Conservation (phyloP, 2,113 vertebrate genomes). For the Nycticebus coucang region DNA sequence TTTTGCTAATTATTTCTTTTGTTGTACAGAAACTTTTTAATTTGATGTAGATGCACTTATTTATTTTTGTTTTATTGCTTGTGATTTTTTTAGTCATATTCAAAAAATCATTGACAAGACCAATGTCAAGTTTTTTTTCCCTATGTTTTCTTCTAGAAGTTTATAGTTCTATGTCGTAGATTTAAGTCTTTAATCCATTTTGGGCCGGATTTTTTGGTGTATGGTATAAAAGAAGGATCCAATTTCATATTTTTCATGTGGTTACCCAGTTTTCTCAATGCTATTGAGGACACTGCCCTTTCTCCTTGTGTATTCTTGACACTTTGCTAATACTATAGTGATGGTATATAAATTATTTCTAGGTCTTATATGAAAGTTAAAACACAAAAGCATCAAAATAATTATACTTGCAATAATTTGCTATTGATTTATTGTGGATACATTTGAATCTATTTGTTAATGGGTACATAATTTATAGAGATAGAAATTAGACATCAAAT, state of each 20-base stretch:
- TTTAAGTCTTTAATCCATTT: not conserved
- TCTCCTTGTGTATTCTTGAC: not conserved
- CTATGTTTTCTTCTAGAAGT: not conserved
- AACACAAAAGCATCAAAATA: not conserved
- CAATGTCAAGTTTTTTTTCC: not conserved
- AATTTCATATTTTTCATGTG: not conserved
- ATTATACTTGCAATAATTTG: not conserved
- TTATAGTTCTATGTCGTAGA: not conserved
- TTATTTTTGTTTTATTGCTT: not conserved
- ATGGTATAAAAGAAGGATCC: not conserved
- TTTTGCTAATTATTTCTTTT: not conserved
- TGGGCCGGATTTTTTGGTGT: not conserved
- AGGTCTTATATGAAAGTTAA: not conserved
- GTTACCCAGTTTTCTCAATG: not conserved
- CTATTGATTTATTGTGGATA: not conserved
- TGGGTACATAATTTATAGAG: not conserved
- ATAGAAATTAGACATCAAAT: not conserved
- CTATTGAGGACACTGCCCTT: not conserved
- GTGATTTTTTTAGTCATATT: not conserved
- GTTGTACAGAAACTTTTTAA: not conserved
- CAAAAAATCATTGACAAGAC: not conserved
- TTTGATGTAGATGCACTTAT: not conserved
- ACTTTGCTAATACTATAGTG: not conserved
- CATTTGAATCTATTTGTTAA: not conserved
- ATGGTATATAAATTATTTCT: not conserved